These are phyloP conservation scores for Kradibia gibbosae DNA, from an alignment of 1,140 invertebrate genomes.

Conservation along the genomic window DNA sequence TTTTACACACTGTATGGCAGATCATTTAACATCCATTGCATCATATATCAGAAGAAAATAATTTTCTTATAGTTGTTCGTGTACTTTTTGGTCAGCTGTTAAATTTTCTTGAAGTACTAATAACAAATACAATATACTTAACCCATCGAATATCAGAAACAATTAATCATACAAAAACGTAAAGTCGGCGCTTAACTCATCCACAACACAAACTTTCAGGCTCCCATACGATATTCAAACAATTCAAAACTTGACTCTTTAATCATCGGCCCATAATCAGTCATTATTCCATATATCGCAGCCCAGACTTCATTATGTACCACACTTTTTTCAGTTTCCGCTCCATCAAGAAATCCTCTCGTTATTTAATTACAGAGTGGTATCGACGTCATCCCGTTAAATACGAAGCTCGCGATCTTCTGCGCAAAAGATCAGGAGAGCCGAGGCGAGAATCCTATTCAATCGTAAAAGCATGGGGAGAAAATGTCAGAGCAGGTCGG, in stretches of 20 bases:
- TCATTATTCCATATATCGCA: background rate
- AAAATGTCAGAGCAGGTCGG: too few relatives aligned
- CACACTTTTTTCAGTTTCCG: background rate
- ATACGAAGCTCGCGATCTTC: conserved; percentile 41
- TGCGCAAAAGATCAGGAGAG: background rate
- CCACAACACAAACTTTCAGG: too few relatives aligned
- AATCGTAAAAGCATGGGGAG: background rate
- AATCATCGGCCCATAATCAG: conserved; percentile 12
- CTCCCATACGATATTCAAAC: too few relatives aligned
- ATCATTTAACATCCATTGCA: background rate
- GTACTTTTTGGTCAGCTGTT: background rate
- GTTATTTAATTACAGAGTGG: conserved; percentile 43
- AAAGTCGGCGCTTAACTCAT: too few relatives aligned
- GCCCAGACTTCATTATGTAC: conserved; percentile 9
- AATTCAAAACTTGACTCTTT: too few relatives aligned
- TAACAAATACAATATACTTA: background rate
- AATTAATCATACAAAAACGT: background rate
- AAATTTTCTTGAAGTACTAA: background rate
- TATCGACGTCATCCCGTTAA: background rate
- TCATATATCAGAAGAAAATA: background rate
- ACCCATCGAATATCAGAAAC: background rate
- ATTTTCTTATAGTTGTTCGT: background rate
- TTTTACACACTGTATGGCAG: background rate
- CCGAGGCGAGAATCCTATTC: background rate
- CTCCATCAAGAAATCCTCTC: conserved; percentile 23